phyloP scores from a whole-genome alignment of 2,113 vertebrate species.

The Dasypus novemcinctus region DNA sequence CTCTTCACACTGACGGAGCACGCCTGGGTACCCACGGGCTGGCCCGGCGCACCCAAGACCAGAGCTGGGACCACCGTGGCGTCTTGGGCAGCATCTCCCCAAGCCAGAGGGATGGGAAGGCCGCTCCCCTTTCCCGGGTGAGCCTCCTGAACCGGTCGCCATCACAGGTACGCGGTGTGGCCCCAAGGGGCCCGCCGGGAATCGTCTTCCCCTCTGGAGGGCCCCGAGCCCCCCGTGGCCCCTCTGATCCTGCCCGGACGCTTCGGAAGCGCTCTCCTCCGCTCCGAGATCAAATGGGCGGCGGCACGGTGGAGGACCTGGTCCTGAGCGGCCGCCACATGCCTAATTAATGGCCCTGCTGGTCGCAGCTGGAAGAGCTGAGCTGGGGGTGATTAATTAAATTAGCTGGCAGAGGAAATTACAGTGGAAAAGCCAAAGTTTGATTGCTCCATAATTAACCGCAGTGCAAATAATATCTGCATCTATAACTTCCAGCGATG shows the following conservation, averaged over 20 bases:
- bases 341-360: conserved; percentile 91
- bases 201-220: not conserved
- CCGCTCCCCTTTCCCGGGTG: fast-evolving
- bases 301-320: conserved; percentile 82
- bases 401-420: conserved; percentile 93
- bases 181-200: not conserved
- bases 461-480: conserved; percentile 90
- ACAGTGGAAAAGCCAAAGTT: conserved; percentile 91
- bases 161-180: not conserved
- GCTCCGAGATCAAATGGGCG: conserved; percentile 83
- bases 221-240: not conserved
- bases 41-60: not conserved
- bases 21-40: not conserved
- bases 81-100: fast-evolving
- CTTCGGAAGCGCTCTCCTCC: conserved; percentile 61
- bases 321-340: conserved; percentile 83
- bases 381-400: conserved; percentile 93
- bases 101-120: no score
- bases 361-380: conserved; percentile 90
- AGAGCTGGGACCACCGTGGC: fast-evolving
- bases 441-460: conserved; percentile 92
- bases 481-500: conserved; percentile 87
- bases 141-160: not conserved
- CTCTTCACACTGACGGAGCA: fast-evolving
- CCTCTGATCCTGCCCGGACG: conserved; percentile 61